Evolutionary conservation across 2,888 invertebrate species (phyloP).

Genomic region (Mycogona germanica): DNA sequence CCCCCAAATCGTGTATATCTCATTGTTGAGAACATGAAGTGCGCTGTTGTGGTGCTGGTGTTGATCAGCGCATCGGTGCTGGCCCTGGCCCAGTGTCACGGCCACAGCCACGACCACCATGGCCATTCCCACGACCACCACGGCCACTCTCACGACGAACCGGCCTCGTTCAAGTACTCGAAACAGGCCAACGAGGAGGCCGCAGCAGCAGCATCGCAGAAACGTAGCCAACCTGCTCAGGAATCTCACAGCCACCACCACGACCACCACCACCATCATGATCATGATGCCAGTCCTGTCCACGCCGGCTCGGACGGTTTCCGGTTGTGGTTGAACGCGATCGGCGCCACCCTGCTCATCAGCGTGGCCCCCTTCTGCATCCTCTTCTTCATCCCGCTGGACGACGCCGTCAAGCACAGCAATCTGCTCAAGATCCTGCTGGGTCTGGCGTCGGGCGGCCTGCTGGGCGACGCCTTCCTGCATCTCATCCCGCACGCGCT

Average conservation of each 20-base stretch:
- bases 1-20: too few species aligned
- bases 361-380: slow-evolving; percentile 91
- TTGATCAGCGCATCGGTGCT: not conserved
- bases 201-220: slow-evolving; percentile 14
- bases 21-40: not conserved
- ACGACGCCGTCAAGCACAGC: slow-evolving; percentile 68
- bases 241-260: slow-evolving; percentile 17
- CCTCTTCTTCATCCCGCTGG: slow-evolving; percentile 82
- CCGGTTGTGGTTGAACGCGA: slow-evolving; percentile 61
- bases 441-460: slow-evolving; percentile 88
- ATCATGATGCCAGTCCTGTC: slow-evolving; percentile 3
- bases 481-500: slow-evolving; percentile 97
- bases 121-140: slow-evolving; percentile 31
- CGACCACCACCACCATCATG: slow-evolving; percentile 18
- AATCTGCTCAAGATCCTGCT: slow-evolving; percentile 78
- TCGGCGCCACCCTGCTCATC: slow-evolving; percentile 82
- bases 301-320: not conserved
- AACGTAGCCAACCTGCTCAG: slow-evolving; percentile 2
- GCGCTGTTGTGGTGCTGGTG: not conserved
- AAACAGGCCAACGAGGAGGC: slow-evolving; percentile 46
- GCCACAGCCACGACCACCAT: slow-evolving; percentile 23
- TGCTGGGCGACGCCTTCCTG: slow-evolving; percentile 95
- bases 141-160: slow-evolving; percentile 43
- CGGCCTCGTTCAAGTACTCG: slow-evolving; percentile 71
- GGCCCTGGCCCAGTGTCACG: slow-evolving; percentile 27